Evolutionary conservation across 2,113 vertebrate species (phyloP), one percentile per base, ranked within the genome.

Genomic region (Deroptyus accipitrinus): DNA sequence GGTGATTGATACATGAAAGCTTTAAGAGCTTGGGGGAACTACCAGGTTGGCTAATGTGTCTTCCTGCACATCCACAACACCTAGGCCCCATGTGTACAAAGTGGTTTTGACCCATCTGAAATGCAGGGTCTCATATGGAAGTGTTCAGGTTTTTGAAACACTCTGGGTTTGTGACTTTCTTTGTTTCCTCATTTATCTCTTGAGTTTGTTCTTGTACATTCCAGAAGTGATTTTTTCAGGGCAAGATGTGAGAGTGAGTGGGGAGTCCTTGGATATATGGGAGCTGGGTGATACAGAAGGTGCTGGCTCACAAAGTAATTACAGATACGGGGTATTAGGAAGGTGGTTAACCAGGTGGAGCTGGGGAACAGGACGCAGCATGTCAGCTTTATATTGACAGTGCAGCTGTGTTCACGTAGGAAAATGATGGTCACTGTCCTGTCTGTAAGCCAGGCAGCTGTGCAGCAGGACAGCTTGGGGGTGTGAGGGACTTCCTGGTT

Each of bases 21-120:
- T 63, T 20, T 23, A 39, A 24, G 33, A 76, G 62, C 23, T 75
- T 62, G 14, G 1, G 3, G 61, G 77, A 74, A 2, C 46, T 0
- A 0, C n/a, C 5, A 11, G 5, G 13, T 24, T 35, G 30, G 6
- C 24, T 30, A 23, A 2, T n/a, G 3, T 33, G 20, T 9, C 13
- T 42, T 48, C 39, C 33, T 72, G 4, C 11, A 4, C 17, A n/a
- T n/a, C 35, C 41, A 6, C 13, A 48, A 1, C 24, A 33, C 73
- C 17, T 35, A 7, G 10, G 18, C 31, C 27, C 16, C 30, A 59
- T 17, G 13, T 52, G 23, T n/a, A 27, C 20, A 27, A 33, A 44
- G 31, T 18, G 22, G 2, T 54, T 63, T 68, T 63, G 28, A 62
- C 48, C 30, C 17, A 3, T 33, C 12, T 51, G 23, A 35, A 81